Evolutionary conservation across 1,140 invertebrate species (phyloP).

Genomic region (Steinernema feltiae): DNA sequence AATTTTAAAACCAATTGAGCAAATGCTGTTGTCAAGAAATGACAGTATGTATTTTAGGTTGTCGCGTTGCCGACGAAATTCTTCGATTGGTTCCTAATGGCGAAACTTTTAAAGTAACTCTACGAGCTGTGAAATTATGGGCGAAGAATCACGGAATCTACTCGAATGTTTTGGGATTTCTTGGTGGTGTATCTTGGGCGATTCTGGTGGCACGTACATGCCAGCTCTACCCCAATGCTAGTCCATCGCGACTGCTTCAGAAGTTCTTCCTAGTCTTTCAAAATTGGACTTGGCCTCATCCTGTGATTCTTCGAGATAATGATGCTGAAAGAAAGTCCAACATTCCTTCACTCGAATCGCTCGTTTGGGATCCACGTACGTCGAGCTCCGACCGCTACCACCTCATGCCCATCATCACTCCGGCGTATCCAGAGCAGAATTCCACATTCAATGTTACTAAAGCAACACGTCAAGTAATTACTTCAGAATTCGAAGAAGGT

Average conservation of each 20-base stretch:
- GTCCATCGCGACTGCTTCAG: conserved; percentile 84
- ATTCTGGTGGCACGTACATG: conserved; percentile 96
- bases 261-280: conserved; percentile 98
- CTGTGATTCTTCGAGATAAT: background rate
- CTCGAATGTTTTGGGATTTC: conserved; percentile 92
- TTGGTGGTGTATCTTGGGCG: conserved; percentile 98
- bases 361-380: background rate
- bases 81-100: conserved; percentile 86
- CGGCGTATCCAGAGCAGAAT: conserved; percentile 98
- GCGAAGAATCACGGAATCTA: conserved; percentile 76
- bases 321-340: background rate
- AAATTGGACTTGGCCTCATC: conserved; percentile 67
- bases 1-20: no score
- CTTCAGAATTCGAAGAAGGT: conserved; percentile 75
- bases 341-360: background rate
- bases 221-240: conserved; percentile 94
- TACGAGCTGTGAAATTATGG: conserved; percentile 83
- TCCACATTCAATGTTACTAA: conserved; percentile 96
- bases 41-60: no score
- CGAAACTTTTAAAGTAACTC: conserved; percentile 82
- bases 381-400: conserved; percentile 62
- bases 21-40: background rate
- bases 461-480: conserved; percentile 85
- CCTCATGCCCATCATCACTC: conserved; percentile 98
- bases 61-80: conserved; percentile 96